phyloP scores from a whole-genome alignment of 2,113 vertebrate genomes.

The Corynorhinus townsendii region DNA sequence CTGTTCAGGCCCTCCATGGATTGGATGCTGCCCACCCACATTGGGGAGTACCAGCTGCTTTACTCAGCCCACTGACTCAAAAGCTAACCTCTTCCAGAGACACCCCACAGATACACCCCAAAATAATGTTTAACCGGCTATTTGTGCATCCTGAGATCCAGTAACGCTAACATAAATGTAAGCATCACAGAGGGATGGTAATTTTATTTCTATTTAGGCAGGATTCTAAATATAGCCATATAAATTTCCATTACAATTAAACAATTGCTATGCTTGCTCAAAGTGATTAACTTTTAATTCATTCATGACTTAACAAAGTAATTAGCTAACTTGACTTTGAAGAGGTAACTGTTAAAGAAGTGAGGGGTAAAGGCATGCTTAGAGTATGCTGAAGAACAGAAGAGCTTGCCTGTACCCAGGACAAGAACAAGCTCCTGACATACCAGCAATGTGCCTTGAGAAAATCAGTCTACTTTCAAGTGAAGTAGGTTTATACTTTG shows the following conservation, averaged over 20 bases:
- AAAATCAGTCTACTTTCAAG: neutral
- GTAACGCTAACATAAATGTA: neutral
- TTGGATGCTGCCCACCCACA: neutral
- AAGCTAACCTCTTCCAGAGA: neutral
- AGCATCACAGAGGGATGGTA: neutral
- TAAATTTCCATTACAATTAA: neutral
- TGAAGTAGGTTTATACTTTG: neutral
- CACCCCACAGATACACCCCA: neutral
- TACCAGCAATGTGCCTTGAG: neutral
- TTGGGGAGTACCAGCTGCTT: neutral
- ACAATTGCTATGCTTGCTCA: neutral
- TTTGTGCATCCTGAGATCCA: neutral
- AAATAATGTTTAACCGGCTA: neutral
- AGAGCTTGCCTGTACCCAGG: neutral
- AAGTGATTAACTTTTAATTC: neutral
- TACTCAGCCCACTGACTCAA: neutral
- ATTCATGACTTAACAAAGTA: neutral
- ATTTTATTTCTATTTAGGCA: constrained; percentile 7
- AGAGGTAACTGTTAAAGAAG: neutral
- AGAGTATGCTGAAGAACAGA: neutral
- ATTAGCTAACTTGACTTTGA: neutral
- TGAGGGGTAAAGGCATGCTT: neutral
- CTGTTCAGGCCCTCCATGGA: neutral
- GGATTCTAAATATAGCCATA: neutral
- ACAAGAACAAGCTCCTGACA: neutral